These are phyloP conservation scores for Bos javanicus DNA, from an alignment of 2,113 vertebrate genomes.

Conservation along the genomic window DNA sequence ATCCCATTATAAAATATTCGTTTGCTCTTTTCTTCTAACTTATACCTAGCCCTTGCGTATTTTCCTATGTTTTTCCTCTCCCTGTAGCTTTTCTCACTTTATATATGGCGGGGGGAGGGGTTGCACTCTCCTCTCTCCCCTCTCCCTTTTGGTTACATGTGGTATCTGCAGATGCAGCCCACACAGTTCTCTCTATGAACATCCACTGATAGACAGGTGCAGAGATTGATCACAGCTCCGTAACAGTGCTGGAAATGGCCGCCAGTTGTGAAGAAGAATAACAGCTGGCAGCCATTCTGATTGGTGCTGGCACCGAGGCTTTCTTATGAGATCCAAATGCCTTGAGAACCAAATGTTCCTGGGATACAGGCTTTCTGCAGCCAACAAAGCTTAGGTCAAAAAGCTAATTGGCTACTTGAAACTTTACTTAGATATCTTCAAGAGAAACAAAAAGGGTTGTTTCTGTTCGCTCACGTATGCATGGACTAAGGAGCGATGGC, in stretches of 20 bases:
- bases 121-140: neutral
- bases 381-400: constrained; percentile 83
- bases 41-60: neutral
- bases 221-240: constrained; percentile 70
- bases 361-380: constrained; percentile 82
- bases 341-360: constrained; percentile 85
- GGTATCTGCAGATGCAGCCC: constrained; percentile 42
- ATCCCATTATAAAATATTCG: neutral
- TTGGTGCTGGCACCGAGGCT: constrained; percentile 77
- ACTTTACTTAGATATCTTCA: constrained; percentile 82
- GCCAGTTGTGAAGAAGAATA: constrained; percentile 83
- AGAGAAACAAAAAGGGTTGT: constrained; percentile 76
- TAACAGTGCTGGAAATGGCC: constrained; percentile 70
- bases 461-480: constrained; percentile 54
- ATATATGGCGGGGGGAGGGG: neutral
- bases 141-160: neutral
- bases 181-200: constrained; percentile 13
- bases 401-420: constrained; percentile 83
- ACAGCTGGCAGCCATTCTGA: constrained; percentile 80
- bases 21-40: neutral
- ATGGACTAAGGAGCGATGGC: constrained; percentile 56
- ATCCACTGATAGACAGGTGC: constrained; percentile 57
- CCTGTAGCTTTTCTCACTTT: neutral
- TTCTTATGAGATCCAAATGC: constrained; percentile 78
- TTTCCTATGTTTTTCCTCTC: neutral